Base-by-base conservation (phyloP, 2,113 vertebrate species). In the Actenoides hombroni region DNA sequence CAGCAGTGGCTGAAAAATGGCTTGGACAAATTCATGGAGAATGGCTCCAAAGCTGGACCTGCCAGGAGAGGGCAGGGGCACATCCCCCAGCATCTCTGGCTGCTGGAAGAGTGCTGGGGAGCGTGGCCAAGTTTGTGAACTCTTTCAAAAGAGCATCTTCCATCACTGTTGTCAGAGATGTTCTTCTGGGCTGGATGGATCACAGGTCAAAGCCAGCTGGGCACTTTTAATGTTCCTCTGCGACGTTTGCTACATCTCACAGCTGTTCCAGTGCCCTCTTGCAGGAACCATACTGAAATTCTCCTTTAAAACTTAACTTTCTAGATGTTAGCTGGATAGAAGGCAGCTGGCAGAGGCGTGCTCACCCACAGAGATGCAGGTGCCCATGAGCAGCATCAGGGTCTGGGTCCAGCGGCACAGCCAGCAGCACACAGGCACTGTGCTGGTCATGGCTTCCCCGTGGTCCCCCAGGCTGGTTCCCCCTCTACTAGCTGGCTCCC, bases 51-150 rank as follows among this genome's bases (percentile, higher is more conserved):
- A 57, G 63, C 9, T 33, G 44, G 23, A 48, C 23, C 14, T 37
- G 56, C 16, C 54, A 69, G 56, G 4, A 14, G 28, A 86, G 42
- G 44, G 18, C 21, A 56, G 11, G 6, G 33, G 18, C 1, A 1
- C 29, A 61, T 24, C 21, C 31, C 71, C n/a, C 83, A 78, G 75
- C 60, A 59, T 10, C 37, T 67, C 67, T 28, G 37, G 35, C 4
- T 85, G 35, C 83, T 67, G 16, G 19, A 28, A 82, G 12, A 69
- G 49, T 11, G 29, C 33, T 44, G 46, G 24, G 37, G n/a, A 91
- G 49, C 0, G 0, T 10, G n/a, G 35, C 44, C 29, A 69, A 16
- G 35, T 15, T 1, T 29, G 8, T 15, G 29, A 16, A 18, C 40
- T 57, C 53, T 75, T 61, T 51, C 24, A 44, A 26, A 65, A 16